Percentiles rank a stretch among this genome's conserved stretches.
These are phyloP conservation scores for Ceryle rudis DNA, from an alignment of 2,797 vertebrate species.

Conservation along the genomic window DNA sequence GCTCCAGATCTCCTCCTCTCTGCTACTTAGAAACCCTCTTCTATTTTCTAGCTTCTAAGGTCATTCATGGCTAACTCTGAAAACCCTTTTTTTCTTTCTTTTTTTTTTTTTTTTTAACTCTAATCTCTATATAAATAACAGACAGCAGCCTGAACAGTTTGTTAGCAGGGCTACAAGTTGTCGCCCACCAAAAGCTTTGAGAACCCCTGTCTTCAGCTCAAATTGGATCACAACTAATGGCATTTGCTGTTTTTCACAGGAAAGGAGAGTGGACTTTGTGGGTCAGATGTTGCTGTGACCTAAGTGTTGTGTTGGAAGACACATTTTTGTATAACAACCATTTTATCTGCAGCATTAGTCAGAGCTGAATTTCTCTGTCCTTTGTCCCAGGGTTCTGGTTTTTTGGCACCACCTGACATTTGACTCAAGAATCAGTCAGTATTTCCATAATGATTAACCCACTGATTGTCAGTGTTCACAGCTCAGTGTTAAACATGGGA, in stretches of 20 bases:
- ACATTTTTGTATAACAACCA: neutral
- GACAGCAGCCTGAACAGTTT: neutral
- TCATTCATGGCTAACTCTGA: neutral
- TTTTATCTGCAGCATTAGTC: constrained; percentile 61
- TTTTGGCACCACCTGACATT: constrained; percentile 54
- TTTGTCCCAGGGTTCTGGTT: neutral
- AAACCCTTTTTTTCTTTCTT: accelerated
- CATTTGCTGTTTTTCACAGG: neutral
- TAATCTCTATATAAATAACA: neutral
- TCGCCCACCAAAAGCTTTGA: neutral
- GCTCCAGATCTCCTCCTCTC: neutral
- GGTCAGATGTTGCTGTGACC: constrained; percentile 28
- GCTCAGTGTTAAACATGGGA: neutral
- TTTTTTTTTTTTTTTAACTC: accelerated
- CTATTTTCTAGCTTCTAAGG: constrained; percentile 5
- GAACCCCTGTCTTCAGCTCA: neutral
- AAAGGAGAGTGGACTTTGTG: constrained; percentile 3
- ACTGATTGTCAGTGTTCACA: neutral
- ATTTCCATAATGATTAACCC: constrained; percentile 65
- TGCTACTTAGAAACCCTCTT: neutral
- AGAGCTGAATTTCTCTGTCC: constrained; percentile 27
- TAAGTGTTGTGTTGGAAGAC: constrained; percentile 21
- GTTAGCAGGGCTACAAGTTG: neutral
- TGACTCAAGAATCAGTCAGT: constrained; percentile 50
- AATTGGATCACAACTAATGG: neutral